Base-by-base conservation (phyloP, 1,140 invertebrate genomes). In the Solenopsis fugax region DNA sequence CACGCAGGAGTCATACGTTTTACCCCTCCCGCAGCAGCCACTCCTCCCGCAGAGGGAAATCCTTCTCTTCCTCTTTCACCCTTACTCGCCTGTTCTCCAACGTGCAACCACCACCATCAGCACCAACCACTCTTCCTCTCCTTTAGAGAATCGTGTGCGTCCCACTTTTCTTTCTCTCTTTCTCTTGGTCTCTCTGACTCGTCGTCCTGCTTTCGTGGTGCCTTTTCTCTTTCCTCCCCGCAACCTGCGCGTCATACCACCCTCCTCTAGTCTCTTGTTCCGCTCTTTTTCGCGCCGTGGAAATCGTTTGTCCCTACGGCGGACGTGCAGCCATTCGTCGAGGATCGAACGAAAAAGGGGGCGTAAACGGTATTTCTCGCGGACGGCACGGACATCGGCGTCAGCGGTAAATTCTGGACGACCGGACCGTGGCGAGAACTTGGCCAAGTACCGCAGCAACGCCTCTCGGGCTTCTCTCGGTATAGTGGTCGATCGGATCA, bases 1-100 rank as follows among this genome's bases (percentile, higher is more conserved):
- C 82, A 85, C 87, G 87, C 90, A 91, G 90, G 29, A 88, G 69
- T 88, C 89, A 69, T 91, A 91, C 86, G 89, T 91, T 91, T 50
- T 81, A 62, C 54, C 24, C 29, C 52, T 78, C 64, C 48, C 21
- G 21, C 64, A 67, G 41, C 78, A 86, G 60, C 86, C 89, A 88
- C 81, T 90, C 87, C 86, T 69, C 58, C 89, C 89, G 37, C 81
- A 65, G 56, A 60, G 37, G 56, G 54, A 12, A 60, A 50, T 86
- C 65, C 37, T 71, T 87, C 78, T 77, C 75, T 67, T 58, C 7
- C 65, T 62, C 41, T 69, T 71, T 80, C n/a, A 72, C 56, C 62
- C 62, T 29, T 56, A n/a, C 87, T 76, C 81, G 87, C 34, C 62
- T 52, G 82, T 89, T 89, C 85, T 62, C 73, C 85, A 41, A n/a